A percentile compares a stretch with the other conserved stretches of the same genome.
Conservation (phyloP, 2,888 invertebrate species). For the Amiota minor region DNA sequence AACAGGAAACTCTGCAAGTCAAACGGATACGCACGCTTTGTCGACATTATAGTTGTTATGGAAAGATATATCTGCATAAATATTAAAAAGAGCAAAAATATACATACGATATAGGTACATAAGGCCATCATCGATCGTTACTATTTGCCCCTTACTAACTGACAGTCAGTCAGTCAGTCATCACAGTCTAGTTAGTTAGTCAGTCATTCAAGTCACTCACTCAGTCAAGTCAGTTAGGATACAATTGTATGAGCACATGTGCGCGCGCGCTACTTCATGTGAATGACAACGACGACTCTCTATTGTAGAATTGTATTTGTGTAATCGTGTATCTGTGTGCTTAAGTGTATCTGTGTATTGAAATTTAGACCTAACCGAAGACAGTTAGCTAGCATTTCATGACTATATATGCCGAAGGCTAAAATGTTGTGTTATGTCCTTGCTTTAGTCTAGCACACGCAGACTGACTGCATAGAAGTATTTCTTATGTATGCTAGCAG, state of each 20-base stretch:
- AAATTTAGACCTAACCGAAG: conserved; percentile 22
- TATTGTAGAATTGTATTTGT: background rate
- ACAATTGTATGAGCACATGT: conserved; percentile 34
- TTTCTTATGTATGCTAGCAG: conserved; percentile 17
- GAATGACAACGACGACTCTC: conserved; percentile 3
- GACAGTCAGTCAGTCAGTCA: conserved; percentile 14
- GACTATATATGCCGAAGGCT: conserved; percentile 43
- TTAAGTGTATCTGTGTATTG: background rate
- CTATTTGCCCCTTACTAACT: background rate
- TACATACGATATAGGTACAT: no score
- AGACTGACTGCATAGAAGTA: conserved; percentile 29
- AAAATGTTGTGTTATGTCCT: conserved; percentile 51
- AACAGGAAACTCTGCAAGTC: conserved; percentile 25
- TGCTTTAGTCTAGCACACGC: conserved; percentile 57
- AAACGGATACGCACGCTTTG: conserved; percentile 21
- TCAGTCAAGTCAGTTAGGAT: background rate
- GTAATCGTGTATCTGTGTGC: conserved; percentile 29
- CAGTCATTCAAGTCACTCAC: no score
- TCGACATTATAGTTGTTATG: background rate
- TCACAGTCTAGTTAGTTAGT: no score
- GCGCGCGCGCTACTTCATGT: conserved; percentile 39
- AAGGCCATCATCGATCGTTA: conserved; percentile 42
- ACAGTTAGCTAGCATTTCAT: conserved; percentile 6
- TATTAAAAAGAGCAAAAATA: conserved; percentile 36
- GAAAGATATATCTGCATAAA: conserved; percentile 31